Percentiles rank a stretch among this genome's conserved stretches.
Conservation (phyloP, 2,888 invertebrate genomes). For the Andrena hattorfiana region DNA sequence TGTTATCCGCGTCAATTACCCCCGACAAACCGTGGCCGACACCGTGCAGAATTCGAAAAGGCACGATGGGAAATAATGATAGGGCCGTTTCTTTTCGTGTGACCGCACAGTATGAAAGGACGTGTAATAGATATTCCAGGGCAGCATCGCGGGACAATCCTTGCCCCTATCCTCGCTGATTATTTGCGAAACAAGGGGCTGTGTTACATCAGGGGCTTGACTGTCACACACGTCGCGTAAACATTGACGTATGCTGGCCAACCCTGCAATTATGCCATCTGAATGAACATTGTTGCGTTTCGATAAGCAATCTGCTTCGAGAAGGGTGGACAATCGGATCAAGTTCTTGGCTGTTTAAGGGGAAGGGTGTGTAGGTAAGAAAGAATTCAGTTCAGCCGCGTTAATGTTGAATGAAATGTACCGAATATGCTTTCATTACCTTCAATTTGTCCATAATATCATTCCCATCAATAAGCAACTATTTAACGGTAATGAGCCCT, state of each 20-base stretch:
- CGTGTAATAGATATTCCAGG: slow-evolving; percentile 72
- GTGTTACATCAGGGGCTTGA: slow-evolving; percentile 30
- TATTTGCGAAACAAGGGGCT: slow-evolving; percentile 52
- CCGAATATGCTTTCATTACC: not conserved
- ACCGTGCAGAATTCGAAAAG: slow-evolving; percentile 12
- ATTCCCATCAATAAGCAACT: slow-evolving; percentile 5
- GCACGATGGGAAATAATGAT: slow-evolving; percentile 41
- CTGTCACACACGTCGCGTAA: slow-evolving; percentile 43
- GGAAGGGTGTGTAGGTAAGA: not conserved
- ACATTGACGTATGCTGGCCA: slow-evolving; percentile 40
- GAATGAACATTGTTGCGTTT: slow-evolving; percentile 66
- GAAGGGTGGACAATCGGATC: slow-evolving; percentile 1
- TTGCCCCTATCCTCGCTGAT: slow-evolving; percentile 50
- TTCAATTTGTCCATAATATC: not conserved
- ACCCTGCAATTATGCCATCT: slow-evolving; percentile 73
- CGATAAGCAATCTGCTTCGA: slow-evolving; percentile 45
- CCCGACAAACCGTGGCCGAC: not conserved
- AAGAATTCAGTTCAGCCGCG: not conserved
- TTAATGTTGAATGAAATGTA: not conserved
- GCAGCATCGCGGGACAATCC: slow-evolving; percentile 69
- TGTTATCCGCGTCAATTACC: slow-evolving; percentile 18
- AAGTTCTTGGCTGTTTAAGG: not conserved
- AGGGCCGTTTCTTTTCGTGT: slow-evolving; percentile 24
- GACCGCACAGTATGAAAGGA: slow-evolving; percentile 41
- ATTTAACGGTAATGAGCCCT: not conserved